Base-by-base conservation (phyloP, 2,888 invertebrate genomes). In the Muschampia staudingeri region DNA sequence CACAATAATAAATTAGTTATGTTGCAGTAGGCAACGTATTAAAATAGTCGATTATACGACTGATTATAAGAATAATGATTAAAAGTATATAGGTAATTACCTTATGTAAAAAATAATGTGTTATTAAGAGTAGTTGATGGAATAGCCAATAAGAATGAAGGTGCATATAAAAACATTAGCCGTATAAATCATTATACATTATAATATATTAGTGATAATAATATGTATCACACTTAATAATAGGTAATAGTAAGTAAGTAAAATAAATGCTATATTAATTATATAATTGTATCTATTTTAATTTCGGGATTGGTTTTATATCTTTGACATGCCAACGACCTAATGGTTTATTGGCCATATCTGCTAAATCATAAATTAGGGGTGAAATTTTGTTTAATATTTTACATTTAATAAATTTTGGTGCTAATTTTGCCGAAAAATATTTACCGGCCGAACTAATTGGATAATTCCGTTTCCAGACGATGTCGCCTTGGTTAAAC, bases 371-470 rank as follows among this genome's bases (percentile, higher is more conserved):
- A 14, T 48, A 48, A 48, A 48, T 48, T 3, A 48, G 48, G 5
- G 48, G 48, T 48, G 48, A 48, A 4, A 48, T 14, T 48, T 48
- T 48, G 48, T 48, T 48, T 5, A 48, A 14, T 14, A 19, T 61
- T 61, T 25, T n/a, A 61, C 56, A 61, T 61, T 61, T 61, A 19
- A 61, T 61, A 7, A 61, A 61, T 61, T 61, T 61, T 8, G 56
- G 56, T 61, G 56, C 56, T 19, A 61, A 25, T 61, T 61, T 61
- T 19, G n/a, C 25, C 25, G 56, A 61, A 61, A 61, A 48, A 48
- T 48, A 61, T 61, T 25, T 61, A 19, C 56, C 25, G 19, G n/a
- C 12, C 19, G n/a, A 19, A 9, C 25, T 25, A 19, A n/a, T 61
- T 12, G n/a, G 56, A 25, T 61, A 61, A 61, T 8, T 61, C 0